Conservation (phyloP, 2,113 vertebrate species). For the Paradoxurus hermaphroditus region DNA sequence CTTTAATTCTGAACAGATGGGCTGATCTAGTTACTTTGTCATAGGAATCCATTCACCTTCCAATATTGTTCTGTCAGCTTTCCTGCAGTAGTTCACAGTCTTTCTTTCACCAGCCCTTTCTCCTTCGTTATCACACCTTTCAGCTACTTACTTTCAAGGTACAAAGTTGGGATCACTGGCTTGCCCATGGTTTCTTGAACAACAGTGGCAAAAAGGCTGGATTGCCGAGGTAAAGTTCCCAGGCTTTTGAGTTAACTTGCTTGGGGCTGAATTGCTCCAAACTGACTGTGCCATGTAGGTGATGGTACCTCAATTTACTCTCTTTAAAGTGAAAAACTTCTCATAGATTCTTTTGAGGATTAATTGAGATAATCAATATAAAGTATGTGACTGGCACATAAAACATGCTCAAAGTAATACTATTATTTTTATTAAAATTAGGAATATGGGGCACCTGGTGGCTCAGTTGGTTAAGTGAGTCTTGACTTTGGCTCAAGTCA, state of each 20-base stretch:
- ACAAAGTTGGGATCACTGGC: background rate
- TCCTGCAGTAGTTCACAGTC: background rate
- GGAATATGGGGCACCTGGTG: background rate
- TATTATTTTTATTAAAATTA: background rate
- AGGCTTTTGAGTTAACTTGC: background rate
- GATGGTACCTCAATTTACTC: background rate
- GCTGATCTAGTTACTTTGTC: background rate
- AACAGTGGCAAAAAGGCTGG: background rate
- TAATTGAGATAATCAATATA: background rate
- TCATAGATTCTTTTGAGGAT: background rate
- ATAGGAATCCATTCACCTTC: background rate
- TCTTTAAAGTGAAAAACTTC: background rate
- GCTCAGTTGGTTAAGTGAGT: no score
- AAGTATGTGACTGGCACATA: background rate
- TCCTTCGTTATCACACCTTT: background rate
- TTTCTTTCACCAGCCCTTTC: background rate
- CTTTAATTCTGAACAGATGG: background rate
- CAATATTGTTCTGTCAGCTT: background rate
- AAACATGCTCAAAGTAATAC: background rate
- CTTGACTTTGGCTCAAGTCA: no score
- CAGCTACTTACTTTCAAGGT: background rate
- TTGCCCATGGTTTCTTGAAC: background rate
- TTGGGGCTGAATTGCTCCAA: background rate
- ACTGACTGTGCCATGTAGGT: background rate
- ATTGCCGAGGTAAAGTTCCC: background rate